phyloP scores from a whole-genome alignment of 2,888 invertebrate genomes.

The Lithophane ornitopus region DNA sequence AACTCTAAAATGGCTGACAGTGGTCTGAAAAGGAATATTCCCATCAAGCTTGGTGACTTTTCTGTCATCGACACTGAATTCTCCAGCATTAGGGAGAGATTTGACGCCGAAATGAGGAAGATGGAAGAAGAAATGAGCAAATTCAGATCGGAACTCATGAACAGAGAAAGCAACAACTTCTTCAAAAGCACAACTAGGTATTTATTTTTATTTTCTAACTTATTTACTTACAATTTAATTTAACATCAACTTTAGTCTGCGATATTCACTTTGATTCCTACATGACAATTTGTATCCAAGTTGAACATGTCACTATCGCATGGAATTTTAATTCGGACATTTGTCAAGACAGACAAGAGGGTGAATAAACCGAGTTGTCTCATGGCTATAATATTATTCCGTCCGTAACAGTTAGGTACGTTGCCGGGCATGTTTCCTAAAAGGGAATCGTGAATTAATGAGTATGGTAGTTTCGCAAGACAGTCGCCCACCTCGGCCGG shows the following conservation, averaged over 20 bases:
- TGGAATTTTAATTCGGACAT: constrained; percentile 53
- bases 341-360: constrained; percentile 57
- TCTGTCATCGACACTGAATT: constrained; percentile 99
- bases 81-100: constrained; percentile 98
- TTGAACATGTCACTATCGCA: constrained; percentile 38
- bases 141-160: constrained; percentile 98
- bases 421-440: constrained; percentile 82
- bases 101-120: constrained; percentile 99
- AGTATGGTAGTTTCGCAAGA: constrained; percentile 85
- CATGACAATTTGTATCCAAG: background rate
- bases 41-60: constrained; percentile 98
- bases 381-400: constrained; percentile 81
- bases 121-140: constrained; percentile 99
- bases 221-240: constrained; percentile 37
- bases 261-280: constrained; percentile 4
- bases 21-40: constrained; percentile 96
- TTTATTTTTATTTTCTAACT: constrained; percentile 72
- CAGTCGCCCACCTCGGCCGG: constrained; percentile 79
- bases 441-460: constrained; percentile 89
- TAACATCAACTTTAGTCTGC: constrained; percentile 17
- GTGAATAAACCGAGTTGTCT: constrained; percentile 65
- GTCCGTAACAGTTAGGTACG: constrained; percentile 75
- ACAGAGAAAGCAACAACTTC: constrained; percentile 97
- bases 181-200: constrained; percentile 97
- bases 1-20: constrained; percentile 94